Base-by-base conservation (phyloP, 2,113 vertebrate genomes). In the Speoplatyrhinus poulsoni region DNA sequence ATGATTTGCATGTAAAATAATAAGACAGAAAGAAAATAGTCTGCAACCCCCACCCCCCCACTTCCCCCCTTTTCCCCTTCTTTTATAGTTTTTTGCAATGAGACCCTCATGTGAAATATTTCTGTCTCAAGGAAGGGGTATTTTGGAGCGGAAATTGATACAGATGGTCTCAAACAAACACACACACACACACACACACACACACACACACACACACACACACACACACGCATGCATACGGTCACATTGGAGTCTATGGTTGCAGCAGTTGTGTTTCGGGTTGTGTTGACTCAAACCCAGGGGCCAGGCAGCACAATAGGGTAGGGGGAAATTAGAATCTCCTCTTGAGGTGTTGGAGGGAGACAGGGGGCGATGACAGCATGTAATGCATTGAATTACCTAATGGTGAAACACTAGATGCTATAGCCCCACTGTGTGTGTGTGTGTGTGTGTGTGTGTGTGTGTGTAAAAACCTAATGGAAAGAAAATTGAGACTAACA, bases 331-430 rank as follows among this genome's bases (percentile, higher is more conserved):
- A 82, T 69, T 33, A 76, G 75, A 81, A 79, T 84, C 71, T 83
- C 75, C 73, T 83, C 80, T 81, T 0, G 69, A 82, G 79, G 79
- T 87, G 82, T 87, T 70, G 60, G 73, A 80, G 54, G 48, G 67
- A 79, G 58, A 81, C 71, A 66, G 53, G 71, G 66, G 52, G 68
- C 63, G 68, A 70, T 83, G 80, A 82, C 78, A 83, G 81, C 72
- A 70, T 82, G 85, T 68, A 52, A 60, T 88, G 84, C 81, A 83
- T 90, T 85, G 71, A 86, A 80, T 90, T 82, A 91, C 82, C 89
- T 81, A 77, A 82, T 67, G 79, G 74, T 3, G 88, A 87, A 89
- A 92, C 78, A 49, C 1, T 61, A 86, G 76, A 85, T 56, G 46
- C 7, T 1, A 71, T 10, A 12, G 54, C 65, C 67, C 8, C 72